phyloP scores from a whole-genome alignment of 1,140 invertebrate species.

The Diplogasteroides magnus region DNA sequence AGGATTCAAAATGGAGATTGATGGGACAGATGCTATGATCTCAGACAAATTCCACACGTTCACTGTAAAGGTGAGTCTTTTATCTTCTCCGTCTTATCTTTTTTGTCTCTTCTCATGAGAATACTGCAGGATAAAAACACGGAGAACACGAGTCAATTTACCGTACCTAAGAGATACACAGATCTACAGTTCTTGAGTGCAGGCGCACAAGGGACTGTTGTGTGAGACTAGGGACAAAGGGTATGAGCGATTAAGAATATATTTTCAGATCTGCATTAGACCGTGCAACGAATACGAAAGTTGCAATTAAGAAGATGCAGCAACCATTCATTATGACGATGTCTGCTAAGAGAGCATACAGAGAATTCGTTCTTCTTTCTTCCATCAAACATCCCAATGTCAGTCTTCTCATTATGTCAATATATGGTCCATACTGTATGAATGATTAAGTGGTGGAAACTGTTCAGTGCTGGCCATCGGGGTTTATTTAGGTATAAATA shows the following conservation, averaged over 20 bases:
- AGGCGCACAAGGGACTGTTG: conserved; percentile 29
- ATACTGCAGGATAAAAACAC: too few species aligned
- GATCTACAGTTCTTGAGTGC: conserved; percentile 26
- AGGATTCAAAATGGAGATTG: too few species aligned
- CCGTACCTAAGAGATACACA: conserved; percentile 18
- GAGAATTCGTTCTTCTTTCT: conserved; percentile 26
- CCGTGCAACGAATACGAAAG: conserved; percentile 9
- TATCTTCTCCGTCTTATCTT: too few species aligned
- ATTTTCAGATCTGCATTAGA: conserved; percentile 20
- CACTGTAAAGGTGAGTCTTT: too few species aligned
- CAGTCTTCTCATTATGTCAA: not conserved
- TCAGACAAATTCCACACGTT: too few species aligned
- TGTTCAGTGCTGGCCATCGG: too few species aligned
- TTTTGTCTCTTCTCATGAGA: too few species aligned
- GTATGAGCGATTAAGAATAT: not conserved
- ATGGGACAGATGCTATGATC: too few species aligned
- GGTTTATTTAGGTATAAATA: too few species aligned
- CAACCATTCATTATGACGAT: conserved; percentile 27
- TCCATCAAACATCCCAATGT: conserved; percentile 24
- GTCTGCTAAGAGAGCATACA: conserved; percentile 24
- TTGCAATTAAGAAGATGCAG: conserved; percentile 33
- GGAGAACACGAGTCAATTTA: conserved; percentile 22
- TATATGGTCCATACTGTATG: not conserved
- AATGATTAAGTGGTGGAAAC: too few species aligned
- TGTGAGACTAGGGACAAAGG: conserved; percentile 2